These are phyloP conservation scores for Lindbergichthys nudifrons DNA, from an alignment of 2,797 vertebrate species.

Conservation along the genomic window DNA sequence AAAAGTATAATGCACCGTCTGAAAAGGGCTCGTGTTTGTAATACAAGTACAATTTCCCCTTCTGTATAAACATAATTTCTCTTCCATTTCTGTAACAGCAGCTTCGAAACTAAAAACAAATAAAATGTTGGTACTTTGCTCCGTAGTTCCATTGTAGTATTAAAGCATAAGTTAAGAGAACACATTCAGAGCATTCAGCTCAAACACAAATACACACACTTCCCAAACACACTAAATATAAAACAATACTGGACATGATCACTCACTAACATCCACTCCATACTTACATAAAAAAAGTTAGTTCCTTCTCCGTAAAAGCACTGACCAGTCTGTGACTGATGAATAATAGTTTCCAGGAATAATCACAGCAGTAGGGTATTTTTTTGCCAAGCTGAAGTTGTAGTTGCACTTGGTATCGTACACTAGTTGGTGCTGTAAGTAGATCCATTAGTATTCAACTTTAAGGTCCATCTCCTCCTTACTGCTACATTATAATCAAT, in stretches of 20 bases:
- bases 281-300: constrained; percentile 43
- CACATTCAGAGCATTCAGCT: constrained; percentile 63
- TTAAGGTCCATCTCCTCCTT: constrained; percentile 7
- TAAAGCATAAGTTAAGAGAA: constrained; percentile 68
- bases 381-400: constrained; percentile 63
- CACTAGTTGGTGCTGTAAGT: constrained; percentile 26
- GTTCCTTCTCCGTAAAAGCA: constrained; percentile 47
- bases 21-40: constrained; percentile 44
- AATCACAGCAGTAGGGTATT: constrained; percentile 55
- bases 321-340: constrained; percentile 38
- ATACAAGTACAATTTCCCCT: constrained; percentile 41
- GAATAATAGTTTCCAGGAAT: constrained; percentile 31
- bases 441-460: constrained; percentile 31
- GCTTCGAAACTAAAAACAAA: constrained; percentile 30
- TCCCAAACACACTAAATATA: constrained; percentile 63
- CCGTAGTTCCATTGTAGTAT: constrained; percentile 43
- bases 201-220: constrained; percentile 51
- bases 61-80: constrained; percentile 40
- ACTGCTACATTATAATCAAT: constrained; percentile 43
- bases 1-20: constrained; percentile 48
- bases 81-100: constrained; percentile 37
- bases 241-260: constrained; percentile 54
- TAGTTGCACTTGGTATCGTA: constrained; percentile 47
- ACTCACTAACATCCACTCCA: constrained; percentile 47
- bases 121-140: constrained; percentile 37